Percentiles rank a stretch among this genome's conserved stretches.
These are phyloP conservation scores for Cyclina sinensis DNA, from an alignment of 1,140 invertebrate genomes.

Conservation along the genomic window DNA sequence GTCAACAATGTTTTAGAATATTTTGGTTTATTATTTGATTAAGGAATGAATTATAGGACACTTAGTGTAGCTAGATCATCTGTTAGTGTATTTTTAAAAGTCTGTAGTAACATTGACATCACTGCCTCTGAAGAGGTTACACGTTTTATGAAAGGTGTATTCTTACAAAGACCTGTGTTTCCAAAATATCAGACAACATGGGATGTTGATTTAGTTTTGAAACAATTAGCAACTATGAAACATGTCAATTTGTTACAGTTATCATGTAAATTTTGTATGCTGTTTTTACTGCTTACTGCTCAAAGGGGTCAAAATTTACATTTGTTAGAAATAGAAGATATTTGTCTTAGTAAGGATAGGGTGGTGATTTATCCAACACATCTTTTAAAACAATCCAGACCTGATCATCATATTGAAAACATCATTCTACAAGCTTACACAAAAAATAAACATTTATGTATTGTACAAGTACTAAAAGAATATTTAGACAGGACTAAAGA, in stretches of 20 bases:
- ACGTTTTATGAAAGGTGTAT: slow-evolving; percentile 31
- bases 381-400: slow-evolving; percentile 22
- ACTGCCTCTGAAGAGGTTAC: not conserved
- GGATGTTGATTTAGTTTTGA: not conserved
- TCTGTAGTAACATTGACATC: not conserved
- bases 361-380: not conserved
- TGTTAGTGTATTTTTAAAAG: not conserved
- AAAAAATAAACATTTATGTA: not conserved
- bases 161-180: not conserved
- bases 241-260: not conserved
- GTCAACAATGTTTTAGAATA: slow-evolving; percentile 61
- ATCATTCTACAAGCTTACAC: slow-evolving; percentile 9
- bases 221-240: not conserved
- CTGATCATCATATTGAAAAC: not conserved
- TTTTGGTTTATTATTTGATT: slow-evolving; percentile 8
- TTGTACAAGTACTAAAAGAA: not conserved
- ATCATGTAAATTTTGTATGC: slow-evolving; percentile 26
- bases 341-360: not conserved
- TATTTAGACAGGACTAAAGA: not conserved
- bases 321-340: slow-evolving; percentile 5
- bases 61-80: not conserved
- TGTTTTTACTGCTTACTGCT: slow-evolving; percentile 13
- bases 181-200: slow-evolving; percentile 10
- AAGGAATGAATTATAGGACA: slow-evolving; percentile 10
- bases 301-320: slow-evolving; percentile 31